Conservation (phyloP, 1,140 invertebrate species). For the Cyclargus thomasi region DNA sequence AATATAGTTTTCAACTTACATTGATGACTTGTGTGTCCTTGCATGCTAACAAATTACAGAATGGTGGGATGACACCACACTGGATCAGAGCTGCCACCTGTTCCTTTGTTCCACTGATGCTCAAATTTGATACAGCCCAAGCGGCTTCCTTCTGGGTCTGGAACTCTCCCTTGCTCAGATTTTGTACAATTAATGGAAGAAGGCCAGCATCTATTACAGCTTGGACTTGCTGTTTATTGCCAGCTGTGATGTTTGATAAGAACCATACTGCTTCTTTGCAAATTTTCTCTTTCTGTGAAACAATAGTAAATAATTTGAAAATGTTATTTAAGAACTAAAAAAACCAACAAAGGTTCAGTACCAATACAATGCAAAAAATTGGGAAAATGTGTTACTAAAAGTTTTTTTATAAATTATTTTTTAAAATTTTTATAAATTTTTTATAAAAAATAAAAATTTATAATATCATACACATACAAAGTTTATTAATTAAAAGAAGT, state of each 20-base stretch:
- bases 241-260: slow-evolving; percentile 98
- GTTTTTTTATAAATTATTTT: too few relatives aligned
- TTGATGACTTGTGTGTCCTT: slow-evolving; percentile 90
- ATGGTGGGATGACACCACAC: slow-evolving; percentile 91
- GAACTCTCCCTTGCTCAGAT: slow-evolving; percentile 96
- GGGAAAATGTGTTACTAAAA: too few relatives aligned
- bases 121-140: slow-evolving; percentile 99
- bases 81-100: slow-evolving; percentile 92
- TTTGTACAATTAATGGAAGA: slow-evolving; percentile 95
- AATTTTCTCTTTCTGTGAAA: slow-evolving; percentile 79
- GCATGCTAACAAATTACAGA: slow-evolving; percentile 91
- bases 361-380: too few relatives aligned
- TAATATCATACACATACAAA: too few relatives aligned
- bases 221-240: slow-evolving; percentile 97
- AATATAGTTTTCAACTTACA: slow-evolving; percentile 47
- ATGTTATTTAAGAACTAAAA: too few relatives aligned
- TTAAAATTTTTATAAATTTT: too few relatives aligned
- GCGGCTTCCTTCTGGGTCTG: slow-evolving; percentile 99
- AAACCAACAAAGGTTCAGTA: too few relatives aligned
- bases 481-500: too few relatives aligned
- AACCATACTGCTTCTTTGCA: slow-evolving; percentile 99
- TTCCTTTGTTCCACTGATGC: slow-evolving; percentile 95
- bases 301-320: neutral
- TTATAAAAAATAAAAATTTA: too few relatives aligned
- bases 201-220: slow-evolving; percentile 96